These are phyloP conservation scores for Ophion ellenae DNA, from an alignment of 2,888 invertebrate species.

Conservation along the genomic window DNA sequence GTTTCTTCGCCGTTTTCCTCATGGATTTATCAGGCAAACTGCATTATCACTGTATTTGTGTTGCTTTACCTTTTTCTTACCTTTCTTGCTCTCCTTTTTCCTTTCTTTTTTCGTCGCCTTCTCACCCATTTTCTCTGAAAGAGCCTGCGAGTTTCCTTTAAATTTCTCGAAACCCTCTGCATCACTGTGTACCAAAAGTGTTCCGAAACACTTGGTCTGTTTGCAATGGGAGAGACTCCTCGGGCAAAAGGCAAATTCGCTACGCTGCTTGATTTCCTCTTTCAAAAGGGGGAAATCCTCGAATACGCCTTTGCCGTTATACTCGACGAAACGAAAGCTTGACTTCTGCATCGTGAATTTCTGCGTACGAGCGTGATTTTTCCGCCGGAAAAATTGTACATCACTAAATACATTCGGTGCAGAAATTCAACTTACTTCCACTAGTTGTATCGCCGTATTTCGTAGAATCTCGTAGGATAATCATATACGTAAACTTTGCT, in stretches of 20 bases:
- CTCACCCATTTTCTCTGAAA: not conserved
- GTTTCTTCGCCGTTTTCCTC: not conserved
- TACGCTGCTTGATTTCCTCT: conserved; percentile 7
- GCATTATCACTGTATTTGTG: not conserved
- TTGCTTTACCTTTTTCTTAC: not conserved
- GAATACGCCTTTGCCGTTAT: conserved; percentile 17
- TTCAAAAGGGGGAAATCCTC: not conserved
- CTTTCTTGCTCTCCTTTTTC: not conserved
- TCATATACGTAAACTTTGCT: too few species aligned
- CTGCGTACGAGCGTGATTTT: conserved; percentile 28
- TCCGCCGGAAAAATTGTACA: conserved; percentile 62
- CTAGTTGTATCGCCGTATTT: too few species aligned
- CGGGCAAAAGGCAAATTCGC: conserved; percentile 10
- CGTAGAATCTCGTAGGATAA: too few species aligned
- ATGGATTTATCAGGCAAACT: not conserved
- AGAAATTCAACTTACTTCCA: not conserved
- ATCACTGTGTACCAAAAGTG: conserved; percentile 1
- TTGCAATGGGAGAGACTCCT: conserved; percentile 33
- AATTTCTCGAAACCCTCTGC: conserved; percentile 5
- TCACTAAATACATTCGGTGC: not conserved
- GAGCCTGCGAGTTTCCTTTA: conserved; percentile 31
- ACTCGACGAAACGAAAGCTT: conserved; percentile 31
- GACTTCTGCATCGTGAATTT: conserved; percentile 28
- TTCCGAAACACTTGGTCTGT: conserved; percentile 23
- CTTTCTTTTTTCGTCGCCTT: not conserved